phyloP scores from a whole-genome alignment of 2,888 invertebrate genomes.

The Drosophila vallismaia region DNA sequence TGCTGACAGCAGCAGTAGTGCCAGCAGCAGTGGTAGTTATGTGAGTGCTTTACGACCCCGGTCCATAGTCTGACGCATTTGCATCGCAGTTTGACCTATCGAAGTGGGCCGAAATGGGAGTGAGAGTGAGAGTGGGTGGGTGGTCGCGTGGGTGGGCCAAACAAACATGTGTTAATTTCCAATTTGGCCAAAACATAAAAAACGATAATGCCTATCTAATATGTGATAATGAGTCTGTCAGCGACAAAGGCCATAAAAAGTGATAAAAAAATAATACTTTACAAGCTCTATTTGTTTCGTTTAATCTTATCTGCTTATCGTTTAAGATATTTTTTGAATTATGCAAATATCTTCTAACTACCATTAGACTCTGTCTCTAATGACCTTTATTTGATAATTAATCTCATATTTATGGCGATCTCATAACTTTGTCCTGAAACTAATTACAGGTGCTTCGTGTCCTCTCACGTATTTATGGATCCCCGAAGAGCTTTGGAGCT shows the following conservation, averaged over 20 bases:
- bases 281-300: background rate
- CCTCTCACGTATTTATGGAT: background rate
- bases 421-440: slow-evolving; percentile 13
- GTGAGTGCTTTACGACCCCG: background rate
- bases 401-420: slow-evolving; percentile 28
- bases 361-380: background rate
- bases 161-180: slow-evolving; percentile 23
- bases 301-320: background rate
- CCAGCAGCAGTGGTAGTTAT: background rate
- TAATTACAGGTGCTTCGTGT: slow-evolving; percentile 17
- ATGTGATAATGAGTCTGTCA: slow-evolving; percentile 8
- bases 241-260: no score
- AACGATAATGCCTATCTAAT: slow-evolving; percentile 5
- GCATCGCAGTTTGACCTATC: slow-evolving; percentile 37
- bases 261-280: background rate
- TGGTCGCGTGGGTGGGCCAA: background rate
- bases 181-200: slow-evolving; percentile 2
- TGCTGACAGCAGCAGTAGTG: slow-evolving; percentile 59
- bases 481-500: slow-evolving; percentile 10
- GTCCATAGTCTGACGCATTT: slow-evolving; percentile 30
- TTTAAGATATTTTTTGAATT: background rate
- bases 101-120: slow-evolving; percentile 17
- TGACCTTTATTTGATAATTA: slow-evolving; percentile 21
- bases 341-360: no score
- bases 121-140: background rate